These are phyloP conservation scores for Tragulus kanchil DNA, from an alignment of 2,113 vertebrate species.

Conservation along the genomic window DNA sequence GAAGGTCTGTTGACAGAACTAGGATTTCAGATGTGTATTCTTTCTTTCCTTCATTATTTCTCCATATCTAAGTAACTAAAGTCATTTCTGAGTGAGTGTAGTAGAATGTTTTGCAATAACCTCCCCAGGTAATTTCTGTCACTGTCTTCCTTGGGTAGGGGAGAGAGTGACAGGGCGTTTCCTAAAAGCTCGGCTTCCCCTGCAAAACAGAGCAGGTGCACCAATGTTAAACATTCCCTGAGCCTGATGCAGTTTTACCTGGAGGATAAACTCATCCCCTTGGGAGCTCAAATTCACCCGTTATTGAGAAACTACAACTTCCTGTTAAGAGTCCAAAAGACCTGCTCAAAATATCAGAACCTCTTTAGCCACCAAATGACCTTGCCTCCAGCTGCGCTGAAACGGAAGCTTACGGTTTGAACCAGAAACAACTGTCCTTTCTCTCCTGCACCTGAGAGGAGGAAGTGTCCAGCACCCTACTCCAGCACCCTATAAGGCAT, in stretches of 20 bases:
- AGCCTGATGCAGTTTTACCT: conserved; percentile 24
- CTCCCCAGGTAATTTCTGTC: neutral
- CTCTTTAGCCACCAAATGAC: conserved; percentile 3
- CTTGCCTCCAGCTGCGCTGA: neutral
- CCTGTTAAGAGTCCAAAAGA: conserved; percentile 29
- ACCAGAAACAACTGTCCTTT: neutral
- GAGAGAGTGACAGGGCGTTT: neutral
- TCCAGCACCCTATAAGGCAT: neutral
- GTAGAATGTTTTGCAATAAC: conserved; percentile 43
- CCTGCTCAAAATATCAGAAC: neutral
- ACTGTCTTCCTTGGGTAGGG: neutral
- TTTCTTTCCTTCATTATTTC: conserved; percentile 48
- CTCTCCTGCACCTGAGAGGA: neutral
- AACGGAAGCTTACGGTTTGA: neutral
- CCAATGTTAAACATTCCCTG: neutral
- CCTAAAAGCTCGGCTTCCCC: neutral
- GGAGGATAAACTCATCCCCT: neutral
- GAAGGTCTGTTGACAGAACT: neutral
- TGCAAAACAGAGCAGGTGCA: conserved; percentile 1
- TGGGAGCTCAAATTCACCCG: conserved; percentile 63
- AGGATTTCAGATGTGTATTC: neutral
- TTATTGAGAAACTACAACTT: conserved; percentile 34
- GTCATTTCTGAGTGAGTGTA: neutral
- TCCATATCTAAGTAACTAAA: conserved; percentile 29
- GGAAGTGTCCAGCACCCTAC: neutral